These are phyloP conservation scores for Sardinella longiceps DNA, from an alignment of 2,797 vertebrate species.

Conservation along the genomic window DNA sequence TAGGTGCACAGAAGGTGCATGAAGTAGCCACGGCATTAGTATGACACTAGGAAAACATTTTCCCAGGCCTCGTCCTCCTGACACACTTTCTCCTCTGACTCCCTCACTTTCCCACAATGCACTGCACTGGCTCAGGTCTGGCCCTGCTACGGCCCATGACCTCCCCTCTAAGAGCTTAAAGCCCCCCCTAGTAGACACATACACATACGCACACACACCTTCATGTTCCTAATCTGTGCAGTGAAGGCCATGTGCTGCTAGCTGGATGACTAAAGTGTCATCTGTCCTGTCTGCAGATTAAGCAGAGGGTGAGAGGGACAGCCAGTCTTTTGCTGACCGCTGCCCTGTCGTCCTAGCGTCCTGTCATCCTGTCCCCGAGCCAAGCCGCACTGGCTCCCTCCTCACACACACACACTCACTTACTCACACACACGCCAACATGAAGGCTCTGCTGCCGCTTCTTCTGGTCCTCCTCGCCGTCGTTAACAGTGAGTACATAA, in stretches of 20 bases:
- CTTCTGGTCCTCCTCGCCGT: slow-evolving; percentile 69
- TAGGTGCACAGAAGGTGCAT: neutral
- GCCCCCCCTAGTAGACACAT: too few species aligned
- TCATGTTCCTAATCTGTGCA: neutral
- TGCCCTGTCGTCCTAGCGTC: slow-evolving; percentile 19
- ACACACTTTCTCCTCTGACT: too few species aligned
- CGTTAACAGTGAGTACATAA: slow-evolving; percentile 71
- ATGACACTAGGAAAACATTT: neutral
- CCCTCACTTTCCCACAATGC: neutral
- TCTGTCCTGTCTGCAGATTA: neutral
- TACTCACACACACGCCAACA: slow-evolving; percentile 42
- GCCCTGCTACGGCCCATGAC: neutral
- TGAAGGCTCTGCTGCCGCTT: slow-evolving; percentile 70
- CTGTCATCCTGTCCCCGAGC: neutral
- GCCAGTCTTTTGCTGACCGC: slow-evolving; percentile 26
- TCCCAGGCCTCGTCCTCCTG: neutral
- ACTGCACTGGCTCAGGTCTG: neutral
- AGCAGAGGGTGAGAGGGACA: slow-evolving; percentile 30
- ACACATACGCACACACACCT: neutral
- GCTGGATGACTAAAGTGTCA: slow-evolving; percentile 25
- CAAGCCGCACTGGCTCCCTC: neutral
- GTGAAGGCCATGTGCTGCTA: slow-evolving; percentile 26
- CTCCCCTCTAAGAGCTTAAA: too few species aligned
- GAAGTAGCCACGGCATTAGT: too few species aligned
- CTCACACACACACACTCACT: neutral